Evolutionary conservation across 2,888 invertebrate genomes (phyloP).

Genomic region (Caprella mutica): DNA sequence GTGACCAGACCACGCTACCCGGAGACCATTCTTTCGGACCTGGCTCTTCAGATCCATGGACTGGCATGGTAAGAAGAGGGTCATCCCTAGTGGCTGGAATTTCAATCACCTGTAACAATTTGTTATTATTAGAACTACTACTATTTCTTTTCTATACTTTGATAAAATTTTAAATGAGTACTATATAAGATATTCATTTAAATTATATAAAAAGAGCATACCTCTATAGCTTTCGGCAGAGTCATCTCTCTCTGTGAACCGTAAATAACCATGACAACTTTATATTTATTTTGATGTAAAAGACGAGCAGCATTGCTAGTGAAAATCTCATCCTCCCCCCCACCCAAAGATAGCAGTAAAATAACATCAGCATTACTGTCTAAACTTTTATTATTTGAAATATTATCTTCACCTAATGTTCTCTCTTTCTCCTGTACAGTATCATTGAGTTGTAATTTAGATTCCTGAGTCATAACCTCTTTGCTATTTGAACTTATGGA

Average conservation of each 20-base stretch:
- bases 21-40: constrained; percentile 15
- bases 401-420: no score
- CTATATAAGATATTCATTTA: no score
- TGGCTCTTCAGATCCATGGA: constrained; percentile 14
- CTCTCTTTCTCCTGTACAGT: no score
- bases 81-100: constrained; percentile 1
- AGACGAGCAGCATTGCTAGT: constrained; percentile 14
- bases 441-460: no score
- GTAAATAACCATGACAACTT: constrained; percentile 11
- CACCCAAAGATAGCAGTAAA: constrained; percentile 10
- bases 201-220: no score
- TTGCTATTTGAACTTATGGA: no score
- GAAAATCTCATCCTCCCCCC: constrained; percentile 17
- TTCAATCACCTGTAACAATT: constrained; percentile 3
- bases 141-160: background rate
- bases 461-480: no score
- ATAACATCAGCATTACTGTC: background rate
- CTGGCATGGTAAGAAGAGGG: constrained; percentile 3
- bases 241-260: constrained; percentile 10
- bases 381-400: background rate
- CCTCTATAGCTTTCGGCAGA: constrained; percentile 12
- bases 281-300: constrained; percentile 5
- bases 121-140: background rate
- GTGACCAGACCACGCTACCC: constrained; percentile 10
- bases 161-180: background rate